Percentiles rank a stretch among this genome's conserved stretches.
These are phyloP conservation scores for Sphenopsis melanotis DNA, from an alignment of 2,797 vertebrate genomes.

Conservation along the genomic window DNA sequence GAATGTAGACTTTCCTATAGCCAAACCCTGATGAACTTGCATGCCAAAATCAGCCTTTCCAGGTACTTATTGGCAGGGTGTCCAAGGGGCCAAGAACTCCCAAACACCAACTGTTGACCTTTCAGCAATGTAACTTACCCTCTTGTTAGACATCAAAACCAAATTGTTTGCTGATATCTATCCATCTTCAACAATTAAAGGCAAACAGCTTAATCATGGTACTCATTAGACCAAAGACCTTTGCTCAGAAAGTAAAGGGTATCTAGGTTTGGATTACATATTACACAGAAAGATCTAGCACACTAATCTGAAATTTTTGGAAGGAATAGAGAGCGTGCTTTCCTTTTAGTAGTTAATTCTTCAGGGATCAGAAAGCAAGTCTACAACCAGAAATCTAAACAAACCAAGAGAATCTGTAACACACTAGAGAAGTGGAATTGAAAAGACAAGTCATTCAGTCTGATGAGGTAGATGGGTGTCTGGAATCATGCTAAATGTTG, in stretches of 20 bases:
- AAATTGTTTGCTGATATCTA: neutral
- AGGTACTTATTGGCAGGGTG: neutral
- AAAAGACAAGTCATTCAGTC: neutral
- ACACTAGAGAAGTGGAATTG: neutral
- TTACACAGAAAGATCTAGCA: neutral
- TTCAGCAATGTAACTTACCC: neutral
- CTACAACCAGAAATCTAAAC: conserved; percentile 1
- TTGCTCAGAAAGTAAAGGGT: neutral
- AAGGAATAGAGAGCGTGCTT: neutral
- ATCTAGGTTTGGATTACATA: neutral
- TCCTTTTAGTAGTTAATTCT: neutral
- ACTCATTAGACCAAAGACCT: neutral
- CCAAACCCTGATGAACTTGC: neutral
- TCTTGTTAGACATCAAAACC: neutral
- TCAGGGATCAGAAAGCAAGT: neutral
- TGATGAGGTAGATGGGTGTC: neutral
- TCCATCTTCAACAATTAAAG: neutral
- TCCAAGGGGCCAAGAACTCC: neutral
- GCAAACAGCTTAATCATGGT: neutral
- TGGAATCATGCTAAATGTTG: neutral
- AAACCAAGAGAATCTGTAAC: neutral
- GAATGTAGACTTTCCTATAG: neutral
- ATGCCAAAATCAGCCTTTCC: neutral
- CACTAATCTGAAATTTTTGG: neutral
- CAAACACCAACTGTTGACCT: neutral